A percentile compares a stretch with the other conserved stretches of the same genome.
Conservation (phyloP, 2,888 invertebrate species). For the Coleophora flavipennella region DNA sequence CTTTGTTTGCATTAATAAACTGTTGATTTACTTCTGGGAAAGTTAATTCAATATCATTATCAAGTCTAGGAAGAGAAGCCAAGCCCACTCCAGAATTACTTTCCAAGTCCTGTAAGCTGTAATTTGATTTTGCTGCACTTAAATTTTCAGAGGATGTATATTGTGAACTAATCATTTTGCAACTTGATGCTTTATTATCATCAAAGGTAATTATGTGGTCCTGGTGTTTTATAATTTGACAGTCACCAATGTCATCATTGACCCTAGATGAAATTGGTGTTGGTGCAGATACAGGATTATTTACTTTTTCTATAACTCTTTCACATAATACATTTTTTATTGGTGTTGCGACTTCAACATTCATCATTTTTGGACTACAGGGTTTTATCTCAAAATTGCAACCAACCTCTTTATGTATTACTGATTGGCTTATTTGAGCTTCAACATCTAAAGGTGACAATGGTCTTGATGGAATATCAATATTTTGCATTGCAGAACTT, state of each 20-base stretch:
- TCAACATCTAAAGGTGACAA: conserved; percentile 65
- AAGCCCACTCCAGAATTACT: conserved; percentile 57
- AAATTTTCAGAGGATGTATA: conserved; percentile 30
- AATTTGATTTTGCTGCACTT: conserved; percentile 41
- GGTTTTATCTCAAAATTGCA: conserved; percentile 70
- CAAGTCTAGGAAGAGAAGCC: conserved; percentile 56
- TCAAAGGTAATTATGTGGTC: conserved; percentile 19
- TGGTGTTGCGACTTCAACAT: conserved; percentile 56
- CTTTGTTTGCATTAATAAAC: conserved; percentile 62
- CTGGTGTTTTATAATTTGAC: conserved; percentile 26
- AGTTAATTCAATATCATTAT: conserved; percentile 62
- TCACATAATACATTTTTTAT: conserved; percentile 49
- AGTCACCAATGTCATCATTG: conserved; percentile 28
- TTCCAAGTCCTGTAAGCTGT: conserved; percentile 56
- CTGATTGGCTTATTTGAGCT: conserved; percentile 67
- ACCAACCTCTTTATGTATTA: conserved; percentile 68
- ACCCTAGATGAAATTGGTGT: conserved; percentile 28
- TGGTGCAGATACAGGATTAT: conserved; percentile 43
- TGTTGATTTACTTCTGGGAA: conserved; percentile 68
- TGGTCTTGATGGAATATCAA: conserved; percentile 37
- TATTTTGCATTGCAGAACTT: conserved; percentile 21
- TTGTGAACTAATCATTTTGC: conserved; percentile 51
- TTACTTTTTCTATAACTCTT: conserved; percentile 56
- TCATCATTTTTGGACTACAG: conserved; percentile 65
- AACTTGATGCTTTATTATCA: conserved; percentile 36